phyloP scores from a whole-genome alignment of 2,888 invertebrate genomes.

The Catocala nupta region DNA sequence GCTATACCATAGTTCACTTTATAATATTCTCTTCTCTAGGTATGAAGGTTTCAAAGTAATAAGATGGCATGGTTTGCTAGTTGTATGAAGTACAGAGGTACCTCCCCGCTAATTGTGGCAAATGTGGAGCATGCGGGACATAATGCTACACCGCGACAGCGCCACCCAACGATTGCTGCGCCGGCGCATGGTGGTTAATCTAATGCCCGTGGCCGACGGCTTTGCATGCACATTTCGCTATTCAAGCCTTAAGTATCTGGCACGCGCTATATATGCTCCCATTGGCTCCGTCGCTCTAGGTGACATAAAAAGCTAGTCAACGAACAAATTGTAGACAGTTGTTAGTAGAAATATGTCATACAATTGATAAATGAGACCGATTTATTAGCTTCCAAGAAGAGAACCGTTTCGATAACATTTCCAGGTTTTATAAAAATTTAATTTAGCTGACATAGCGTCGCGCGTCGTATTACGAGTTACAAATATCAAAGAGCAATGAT shows the following conservation, averaged over 20 bases:
- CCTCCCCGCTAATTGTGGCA: conserved; percentile 63
- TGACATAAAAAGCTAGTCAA: conserved; percentile 54
- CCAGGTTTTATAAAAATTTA: too few relatives aligned
- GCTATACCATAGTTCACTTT: too few relatives aligned
- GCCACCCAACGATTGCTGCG: conserved; percentile 53
- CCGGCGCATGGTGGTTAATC: conserved; percentile 54
- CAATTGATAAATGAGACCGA: too few relatives aligned
- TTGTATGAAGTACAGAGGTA: conserved; percentile 42
- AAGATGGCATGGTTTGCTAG: conserved; percentile 24
- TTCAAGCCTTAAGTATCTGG: conserved; percentile 57
- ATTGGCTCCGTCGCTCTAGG: conserved; percentile 52
- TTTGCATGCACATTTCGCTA: conserved; percentile 59
- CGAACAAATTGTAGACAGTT: conserved; percentile 6
- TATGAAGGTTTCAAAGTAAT: background rate
- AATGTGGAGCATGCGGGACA: conserved; percentile 80
- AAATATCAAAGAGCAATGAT: too few relatives aligned
- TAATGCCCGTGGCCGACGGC: conserved; percentile 61
- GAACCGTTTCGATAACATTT: too few relatives aligned
- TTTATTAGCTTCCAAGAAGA: too few relatives aligned
- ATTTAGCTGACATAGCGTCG: too few relatives aligned
- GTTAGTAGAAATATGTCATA: background rate
- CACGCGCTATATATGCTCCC: conserved; percentile 62
- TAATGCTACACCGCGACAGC: conserved; percentile 63
- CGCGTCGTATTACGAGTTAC: too few relatives aligned
- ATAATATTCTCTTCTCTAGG: too few relatives aligned